phyloP scores from a whole-genome alignment of 2,113 vertebrate genomes.

The Oryzias javanicus region DNA sequence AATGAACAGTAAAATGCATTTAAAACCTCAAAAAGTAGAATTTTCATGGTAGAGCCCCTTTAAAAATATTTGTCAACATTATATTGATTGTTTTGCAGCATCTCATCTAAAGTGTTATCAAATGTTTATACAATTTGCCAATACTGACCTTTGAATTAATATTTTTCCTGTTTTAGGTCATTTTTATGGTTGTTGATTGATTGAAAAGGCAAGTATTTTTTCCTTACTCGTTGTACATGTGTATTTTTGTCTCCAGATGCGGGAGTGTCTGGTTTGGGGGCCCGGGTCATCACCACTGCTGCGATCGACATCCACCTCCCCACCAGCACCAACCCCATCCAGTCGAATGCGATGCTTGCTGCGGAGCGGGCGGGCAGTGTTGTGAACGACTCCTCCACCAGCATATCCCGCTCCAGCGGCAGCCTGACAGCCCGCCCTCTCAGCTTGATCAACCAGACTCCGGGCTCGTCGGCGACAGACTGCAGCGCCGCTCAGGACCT shows the following conservation, averaged over 20 bases:
- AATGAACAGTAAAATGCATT: no score
- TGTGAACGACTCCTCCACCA: slow-evolving; percentile 73
- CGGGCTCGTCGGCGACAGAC: slow-evolving; percentile 81
- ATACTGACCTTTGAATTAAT: not conserved
- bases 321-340: slow-evolving; percentile 71
- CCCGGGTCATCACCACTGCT: slow-evolving; percentile 83
- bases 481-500: slow-evolving; percentile 75
- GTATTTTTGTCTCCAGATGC: slow-evolving; percentile 71
- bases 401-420: slow-evolving; percentile 71
- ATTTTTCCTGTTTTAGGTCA: no score
- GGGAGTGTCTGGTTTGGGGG: slow-evolving; percentile 70
- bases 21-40: no score
- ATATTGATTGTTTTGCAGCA: no score
- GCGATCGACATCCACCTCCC: slow-evolving; percentile 88
- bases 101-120: no score
- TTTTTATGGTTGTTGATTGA: not conserved
- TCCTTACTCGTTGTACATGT: no score
- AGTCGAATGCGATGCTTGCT: slow-evolving; percentile 77
- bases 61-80: no score
- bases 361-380: slow-evolving; percentile 71
- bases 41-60: no score
- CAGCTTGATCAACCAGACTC: slow-evolving; percentile 82
- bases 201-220: no score
- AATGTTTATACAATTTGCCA: not conserved
- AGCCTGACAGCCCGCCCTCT: slow-evolving; percentile 79